Base-by-base conservation (phyloP, 2,888 invertebrate species). In the Mechanitis mazaeus region DNA sequence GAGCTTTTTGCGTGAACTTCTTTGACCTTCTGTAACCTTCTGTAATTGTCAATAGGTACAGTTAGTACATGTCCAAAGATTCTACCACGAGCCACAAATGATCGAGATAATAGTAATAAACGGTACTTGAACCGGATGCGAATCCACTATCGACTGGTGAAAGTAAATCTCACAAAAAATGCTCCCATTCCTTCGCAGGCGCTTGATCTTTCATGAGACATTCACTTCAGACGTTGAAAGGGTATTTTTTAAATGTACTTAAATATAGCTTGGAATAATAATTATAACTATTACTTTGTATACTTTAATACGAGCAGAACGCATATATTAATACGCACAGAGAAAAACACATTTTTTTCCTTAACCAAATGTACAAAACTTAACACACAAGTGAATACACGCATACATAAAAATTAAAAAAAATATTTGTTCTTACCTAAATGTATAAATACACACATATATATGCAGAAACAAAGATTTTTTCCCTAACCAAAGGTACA, bases 131-230 rank as follows among this genome's bases (percentile, higher is more conserved):
- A 83, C 89, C 89, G 89, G 89, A 89, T 85, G 79, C 84, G 79
- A 84, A 77, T 79, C 82, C 79, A 83, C 85, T 84, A 85, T 85
- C 80, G 83, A 78, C 72, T 69, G 87, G 89, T 88, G 89, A 90
- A 90, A 90, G 89, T 90, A 87, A 86, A 80, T 78, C 81, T 83
- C 81, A 89, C 87, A 89, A 90, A 90, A 90, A 90, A 89, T 87
- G 89, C 85, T 88, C 89, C 83, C 87, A 88, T 89, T 90, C 84
- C 88, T 81, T 71, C 74, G 79, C 76, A 55, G 56, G 64, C 62
- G 63, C 79, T 82, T 84, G 85, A 85, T 87, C 85, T 87, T 88
- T 86, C 85, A 85, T 81, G 86, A 84, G 84, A 84, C 88, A 79
- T 87, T 87, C 88, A 81, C 89, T 86, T 77, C 71, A 79, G 75